Base-by-base conservation (phyloP, 2,888 invertebrate genomes). In the Eledona agricola region DNA sequence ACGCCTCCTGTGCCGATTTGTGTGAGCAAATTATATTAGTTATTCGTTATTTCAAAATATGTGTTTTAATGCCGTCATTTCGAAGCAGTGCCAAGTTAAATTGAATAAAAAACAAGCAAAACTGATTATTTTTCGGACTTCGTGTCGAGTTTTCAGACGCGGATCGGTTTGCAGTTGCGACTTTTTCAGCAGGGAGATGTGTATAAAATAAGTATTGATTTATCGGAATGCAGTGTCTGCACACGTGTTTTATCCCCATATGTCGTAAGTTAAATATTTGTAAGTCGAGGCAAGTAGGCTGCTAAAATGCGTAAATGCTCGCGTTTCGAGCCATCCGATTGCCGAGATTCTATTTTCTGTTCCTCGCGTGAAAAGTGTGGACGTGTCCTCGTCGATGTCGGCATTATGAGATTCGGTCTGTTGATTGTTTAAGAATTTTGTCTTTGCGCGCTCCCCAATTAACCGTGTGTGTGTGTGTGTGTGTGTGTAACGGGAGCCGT, bases 331-430 rank as follows among this genome's bases (percentile, higher is more conserved):
- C 20, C 22, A 13, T 32, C n/a, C 7, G 26, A 35, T 38, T 37
- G 26, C 17, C 34, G 26, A 28, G 43, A 45, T 45, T 45, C 51
- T 45, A 45, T 51, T 51, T 51, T 51, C 25, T 34, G 43, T 26
- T n/a, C 20, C 51, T 34, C 35, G 37, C 40, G 19, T 42, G 49
- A 31, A 20, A 35, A 42, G 42, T 35, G 28, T 34, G 28, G 29
- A 49, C 47, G 47, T 29, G 28, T 43, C n/a, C 28, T 19, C 15
- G 43, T 26, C 32, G 31, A 15, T 46, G 26, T 25, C 16, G 15
- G 23, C 16, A 29, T 34, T 22, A 51, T 51, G 51, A 37, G 51
- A 37, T 51, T 45, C 38, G 51, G 51, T 51, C 22, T 34, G 38
- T 49, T 37, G 11, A 20, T 9, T 13, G 12, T 26, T 46, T 26